phyloP scores from a whole-genome alignment of 2,113 vertebrate genomes.

The Apaloderma vittatum region DNA sequence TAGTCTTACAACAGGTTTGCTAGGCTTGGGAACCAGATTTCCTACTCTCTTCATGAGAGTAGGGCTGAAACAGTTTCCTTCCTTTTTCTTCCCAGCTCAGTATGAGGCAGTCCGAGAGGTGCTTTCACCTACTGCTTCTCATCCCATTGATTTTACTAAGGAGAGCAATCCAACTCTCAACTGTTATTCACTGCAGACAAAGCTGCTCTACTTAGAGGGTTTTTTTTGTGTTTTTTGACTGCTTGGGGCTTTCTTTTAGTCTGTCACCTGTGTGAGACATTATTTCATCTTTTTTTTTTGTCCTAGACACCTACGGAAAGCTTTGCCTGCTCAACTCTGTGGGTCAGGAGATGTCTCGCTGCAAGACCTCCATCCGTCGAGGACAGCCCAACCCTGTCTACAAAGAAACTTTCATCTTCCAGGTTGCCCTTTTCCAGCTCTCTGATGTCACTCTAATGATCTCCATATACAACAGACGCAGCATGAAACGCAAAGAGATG shows the following conservation, averaged over 20 bases:
- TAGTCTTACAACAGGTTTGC: background rate
- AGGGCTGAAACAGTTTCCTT: background rate
- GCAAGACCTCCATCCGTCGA: slow-evolving; percentile 93
- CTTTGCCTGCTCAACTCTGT: slow-evolving; percentile 92
- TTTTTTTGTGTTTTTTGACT: background rate
- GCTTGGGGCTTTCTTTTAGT: background rate
- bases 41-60: background rate
- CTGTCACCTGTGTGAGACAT: background rate
- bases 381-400: slow-evolving; percentile 95
- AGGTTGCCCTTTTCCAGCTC: slow-evolving; percentile 96
- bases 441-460: slow-evolving; percentile 94
- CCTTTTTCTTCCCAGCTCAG: background rate
- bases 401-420: slow-evolving; percentile 98
- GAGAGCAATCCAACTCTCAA: background rate
- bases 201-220: background rate
- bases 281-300: background rate
- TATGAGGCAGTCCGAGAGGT: background rate
- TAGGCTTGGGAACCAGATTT: background rate
- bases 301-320: slow-evolving; percentile 91
- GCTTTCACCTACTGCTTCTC: background rate
- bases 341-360: slow-evolving; percentile 94
- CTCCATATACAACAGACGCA: slow-evolving; percentile 91
- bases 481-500: slow-evolving; percentile 98
- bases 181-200: background rate
- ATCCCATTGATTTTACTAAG: background rate